Base-by-base conservation (phyloP, 2,113 vertebrate genomes). In the Bambusicola thoracicus region DNA sequence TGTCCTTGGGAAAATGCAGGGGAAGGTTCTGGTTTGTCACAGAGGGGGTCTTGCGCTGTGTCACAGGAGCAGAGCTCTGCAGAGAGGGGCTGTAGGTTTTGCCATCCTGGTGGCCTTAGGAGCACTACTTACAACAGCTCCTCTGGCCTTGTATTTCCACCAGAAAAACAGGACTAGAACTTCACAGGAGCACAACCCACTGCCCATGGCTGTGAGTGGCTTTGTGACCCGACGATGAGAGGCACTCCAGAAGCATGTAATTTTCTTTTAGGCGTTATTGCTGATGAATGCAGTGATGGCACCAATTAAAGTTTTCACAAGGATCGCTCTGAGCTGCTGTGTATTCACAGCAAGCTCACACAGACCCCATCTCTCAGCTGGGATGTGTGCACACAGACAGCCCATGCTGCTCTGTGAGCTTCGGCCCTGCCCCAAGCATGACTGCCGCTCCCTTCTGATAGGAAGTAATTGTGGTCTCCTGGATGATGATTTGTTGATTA, bases 401-500 rank as follows among this genome's bases (percentile, higher is more conserved):
- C 17, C 4, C 2, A 34, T 32, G 51, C 75, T 65, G 58, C 43
- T 59, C 8, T n/a, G 51, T 9, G 55, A 36, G 44, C 63, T 49
- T n/a, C 34, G 24, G 49, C 58, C 81, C 68, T 46, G 69, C 68
- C 80, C 49, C 68, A 32, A 32, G 65, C 77, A 68, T 38, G 36
- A 19, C 36, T 48, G 58, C 56, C 15, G 0, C 36, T 86, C 66
- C 24, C 30, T 59, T 86, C 21, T 10, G 43, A 30, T 36, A 56
- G 90, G 56, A 48, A 51, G 43, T 16, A 81, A 92, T 51, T 74
- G 62, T 40, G 18, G 38, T 16, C 13, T 76, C 59, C 77, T 61
- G 62, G 66, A 44, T 40, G 69, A 84, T 81, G 81, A 81, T 84
- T 90, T 95, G 86, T 68, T 84, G 80, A 81, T 74, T 92, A 78